phyloP scores from a whole-genome alignment of 2,113 vertebrate species.

The Cyanoliseus patagonus region DNA sequence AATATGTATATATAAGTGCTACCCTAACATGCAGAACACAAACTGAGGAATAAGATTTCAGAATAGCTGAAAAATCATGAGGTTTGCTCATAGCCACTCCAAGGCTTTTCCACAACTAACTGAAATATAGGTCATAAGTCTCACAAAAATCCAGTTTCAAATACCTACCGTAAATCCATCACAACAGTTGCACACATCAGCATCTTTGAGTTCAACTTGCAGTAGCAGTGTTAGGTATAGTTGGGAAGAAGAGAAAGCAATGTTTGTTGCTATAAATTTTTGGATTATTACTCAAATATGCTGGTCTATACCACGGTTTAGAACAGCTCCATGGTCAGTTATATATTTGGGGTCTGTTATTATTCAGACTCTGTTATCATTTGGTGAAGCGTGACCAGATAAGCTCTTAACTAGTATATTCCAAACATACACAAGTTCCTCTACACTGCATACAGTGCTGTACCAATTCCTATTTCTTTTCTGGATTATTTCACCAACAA shows the following conservation, averaged over 20 bases:
- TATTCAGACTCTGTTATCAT: not conserved
- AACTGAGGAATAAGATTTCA: not conserved
- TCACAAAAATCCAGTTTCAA: not conserved
- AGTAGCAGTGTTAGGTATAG: not conserved
- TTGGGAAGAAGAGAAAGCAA: not conserved
- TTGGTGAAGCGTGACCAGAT: not conserved
- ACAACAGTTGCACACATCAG: slow-evolving; percentile 8
- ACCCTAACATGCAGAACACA: not conserved
- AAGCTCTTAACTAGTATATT: not conserved
- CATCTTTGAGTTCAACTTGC: not conserved
- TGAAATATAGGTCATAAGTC: slow-evolving; percentile 17
- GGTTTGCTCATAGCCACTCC: not conserved
- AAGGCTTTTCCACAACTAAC: not conserved
- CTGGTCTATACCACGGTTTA: not conserved
- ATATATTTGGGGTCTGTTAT: not conserved
- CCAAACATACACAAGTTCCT: not conserved
- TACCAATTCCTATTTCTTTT: not conserved
- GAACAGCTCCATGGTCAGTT: not conserved
- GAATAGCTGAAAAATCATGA: not conserved
- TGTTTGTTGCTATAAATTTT: not conserved
- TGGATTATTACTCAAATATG: not conserved
- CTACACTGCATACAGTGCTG: not conserved
- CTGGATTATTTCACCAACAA: not conserved
- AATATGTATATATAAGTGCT: not conserved
- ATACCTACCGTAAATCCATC: not conserved